Conservation (phyloP, 2,888 invertebrate species). For the Drosophila cracens region DNA sequence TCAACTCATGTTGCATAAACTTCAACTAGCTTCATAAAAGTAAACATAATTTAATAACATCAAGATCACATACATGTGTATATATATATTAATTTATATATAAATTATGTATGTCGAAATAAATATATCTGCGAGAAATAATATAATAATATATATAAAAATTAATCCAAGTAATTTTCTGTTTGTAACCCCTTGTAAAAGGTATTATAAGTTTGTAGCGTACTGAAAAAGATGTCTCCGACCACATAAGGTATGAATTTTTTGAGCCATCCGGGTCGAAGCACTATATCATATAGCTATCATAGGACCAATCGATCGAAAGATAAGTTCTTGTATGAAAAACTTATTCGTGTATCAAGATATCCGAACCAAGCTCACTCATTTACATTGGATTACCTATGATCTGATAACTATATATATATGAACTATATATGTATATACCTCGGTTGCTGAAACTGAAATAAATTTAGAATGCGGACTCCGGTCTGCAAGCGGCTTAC, state of each 20-base stretch:
- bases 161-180: conserved; percentile 7
- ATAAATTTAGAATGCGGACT: not conserved
- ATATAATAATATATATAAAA: conserved; percentile 4
- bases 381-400: not conserved
- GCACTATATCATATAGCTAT: not conserved
- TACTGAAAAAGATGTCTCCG: not conserved
- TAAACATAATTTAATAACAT: not conserved
- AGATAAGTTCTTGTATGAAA: not conserved
- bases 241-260: not conserved
- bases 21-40: not conserved
- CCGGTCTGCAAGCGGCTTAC: not conserved
- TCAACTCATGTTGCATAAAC: not conserved
- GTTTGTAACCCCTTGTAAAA: not conserved
- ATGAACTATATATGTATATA: not conserved
- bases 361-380: not conserved
- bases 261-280: not conserved
- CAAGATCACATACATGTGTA: not conserved
- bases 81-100: too few relatives aligned
- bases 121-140: not conserved
- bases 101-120: not conserved
- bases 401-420: too few relatives aligned
- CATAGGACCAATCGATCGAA: not conserved
- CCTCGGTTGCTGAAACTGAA: not conserved
- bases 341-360: not conserved
- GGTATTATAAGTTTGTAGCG: too few relatives aligned